Percentiles rank a stretch among this genome's conserved stretches.
These are phyloP conservation scores for Eugnorisma glareosa DNA, from an alignment of 2,888 invertebrate genomes.

Conservation along the genomic window DNA sequence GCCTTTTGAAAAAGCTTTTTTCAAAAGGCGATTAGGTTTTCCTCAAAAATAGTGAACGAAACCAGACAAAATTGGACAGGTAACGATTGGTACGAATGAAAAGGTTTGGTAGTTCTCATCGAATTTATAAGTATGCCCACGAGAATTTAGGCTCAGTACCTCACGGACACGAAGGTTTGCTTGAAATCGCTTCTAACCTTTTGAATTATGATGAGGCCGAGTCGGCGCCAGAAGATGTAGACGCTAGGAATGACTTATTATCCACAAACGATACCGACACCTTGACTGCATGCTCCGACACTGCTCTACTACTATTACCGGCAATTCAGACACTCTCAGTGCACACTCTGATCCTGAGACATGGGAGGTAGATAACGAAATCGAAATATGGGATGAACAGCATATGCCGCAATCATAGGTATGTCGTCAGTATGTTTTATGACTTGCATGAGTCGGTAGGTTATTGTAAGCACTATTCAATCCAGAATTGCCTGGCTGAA, in stretches of 20 bases:
- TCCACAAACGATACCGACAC: background rate
- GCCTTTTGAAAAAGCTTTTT: too few relatives aligned
- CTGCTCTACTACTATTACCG: background rate
- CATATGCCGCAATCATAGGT: conserved; percentile 7
- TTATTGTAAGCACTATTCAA: background rate
- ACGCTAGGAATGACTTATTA: conserved; percentile 1
- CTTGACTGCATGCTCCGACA: conserved; percentile 4
- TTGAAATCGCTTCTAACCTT: conserved; percentile 26
- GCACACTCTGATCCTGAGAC: conserved; percentile 2
- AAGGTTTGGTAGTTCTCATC: conserved; percentile 16
- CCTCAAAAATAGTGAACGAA: background rate
- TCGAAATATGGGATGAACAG: conserved; percentile 9
- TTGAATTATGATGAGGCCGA: conserved; percentile 20
- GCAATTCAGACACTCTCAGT: conserved; percentile 2
- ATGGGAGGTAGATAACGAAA: conserved; percentile 1
- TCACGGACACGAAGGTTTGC: conserved; percentile 49
- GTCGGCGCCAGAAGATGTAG: conserved; percentile 1
- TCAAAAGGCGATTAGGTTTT: too few relatives aligned
- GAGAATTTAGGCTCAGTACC: conserved; percentile 45
- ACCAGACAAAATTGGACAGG: conserved; percentile 1
- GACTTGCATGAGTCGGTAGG: conserved; percentile 3
- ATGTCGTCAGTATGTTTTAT: background rate
- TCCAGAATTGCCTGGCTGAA: too few relatives aligned
- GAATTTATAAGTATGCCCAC: conserved; percentile 54
- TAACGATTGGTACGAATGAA: too few relatives aligned